Evolutionary conservation across 2,113 vertebrate genomes (phyloP).

Genomic region (Pseudois nayaur): DNA sequence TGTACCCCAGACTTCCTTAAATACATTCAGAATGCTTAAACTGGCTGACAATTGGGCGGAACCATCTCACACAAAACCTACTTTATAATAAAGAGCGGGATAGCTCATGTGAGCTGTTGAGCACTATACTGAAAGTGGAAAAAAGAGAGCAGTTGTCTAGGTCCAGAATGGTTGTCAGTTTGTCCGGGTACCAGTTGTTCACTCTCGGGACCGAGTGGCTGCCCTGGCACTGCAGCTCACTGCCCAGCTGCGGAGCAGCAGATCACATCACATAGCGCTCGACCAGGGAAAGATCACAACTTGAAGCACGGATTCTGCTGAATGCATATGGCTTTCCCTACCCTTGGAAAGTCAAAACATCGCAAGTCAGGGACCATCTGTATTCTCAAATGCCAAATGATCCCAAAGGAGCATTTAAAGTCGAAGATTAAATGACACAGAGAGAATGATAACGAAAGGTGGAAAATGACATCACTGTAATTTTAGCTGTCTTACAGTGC

Average conservation of each 20-base stretch:
- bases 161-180: background rate
- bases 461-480: background rate
- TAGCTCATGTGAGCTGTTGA: background rate
- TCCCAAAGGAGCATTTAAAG: background rate
- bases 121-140: background rate
- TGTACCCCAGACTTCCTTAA: background rate
- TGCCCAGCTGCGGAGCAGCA: background rate
- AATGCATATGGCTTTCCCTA: background rate
- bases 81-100: background rate
- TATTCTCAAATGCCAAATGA: background rate
- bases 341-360: background rate
- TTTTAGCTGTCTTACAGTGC: background rate
- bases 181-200: rapidly evolving
- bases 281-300: background rate
- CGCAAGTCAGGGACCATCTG: background rate
- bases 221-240: rapidly evolving
- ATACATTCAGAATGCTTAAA: background rate
- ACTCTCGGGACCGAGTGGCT: background rate
- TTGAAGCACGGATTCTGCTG: background rate
- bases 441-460: background rate
- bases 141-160: background rate
- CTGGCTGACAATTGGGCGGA: background rate
- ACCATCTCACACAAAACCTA: background rate
- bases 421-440: background rate
- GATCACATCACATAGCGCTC: background rate